Conservation (phyloP, 2,888 invertebrate genomes). For the Xylocampa areola region DNA sequence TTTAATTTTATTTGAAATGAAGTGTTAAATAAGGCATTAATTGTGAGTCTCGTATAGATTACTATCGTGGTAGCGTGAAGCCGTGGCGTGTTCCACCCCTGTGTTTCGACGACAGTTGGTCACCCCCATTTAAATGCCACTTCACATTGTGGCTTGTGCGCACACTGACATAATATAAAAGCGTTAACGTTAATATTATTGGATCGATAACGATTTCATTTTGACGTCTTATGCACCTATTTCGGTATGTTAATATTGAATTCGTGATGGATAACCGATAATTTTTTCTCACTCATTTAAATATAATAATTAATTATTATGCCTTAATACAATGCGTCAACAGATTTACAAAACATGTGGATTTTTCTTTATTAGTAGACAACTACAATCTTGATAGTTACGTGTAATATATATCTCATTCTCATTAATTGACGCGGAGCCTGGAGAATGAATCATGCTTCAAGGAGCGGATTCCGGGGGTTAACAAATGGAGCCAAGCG, state of each 20-base stretch:
- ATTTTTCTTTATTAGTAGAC: not conserved
- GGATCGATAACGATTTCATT: constrained; percentile 65
- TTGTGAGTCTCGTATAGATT: constrained; percentile 85
- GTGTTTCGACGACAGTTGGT: constrained; percentile 88
- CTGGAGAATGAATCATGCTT: constrained; percentile 87
- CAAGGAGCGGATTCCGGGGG: constrained; percentile 88
- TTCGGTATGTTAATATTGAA: constrained; percentile 37
- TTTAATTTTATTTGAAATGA: constrained; percentile 67
- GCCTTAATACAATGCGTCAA: not conserved
- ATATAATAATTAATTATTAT: not conserved
- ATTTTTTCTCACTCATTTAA: not conserved
- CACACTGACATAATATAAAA: constrained; percentile 79
- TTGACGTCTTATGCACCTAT: constrained; percentile 28
- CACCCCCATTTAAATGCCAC: constrained; percentile 88
- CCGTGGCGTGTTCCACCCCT: constrained; percentile 83
- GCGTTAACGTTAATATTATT: constrained; percentile 78
- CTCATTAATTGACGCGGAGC: constrained; percentile 80
- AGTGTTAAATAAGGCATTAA: constrained; percentile 86
- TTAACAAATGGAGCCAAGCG: constrained; percentile 87
- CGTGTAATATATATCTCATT: constrained; percentile 74
- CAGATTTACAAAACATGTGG: too few species aligned
- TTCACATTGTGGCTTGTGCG: constrained; percentile 88
- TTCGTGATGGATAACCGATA: not conserved
- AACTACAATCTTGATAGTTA: constrained; percentile 61
- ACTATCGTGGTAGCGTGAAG: constrained; percentile 86